Evolutionary conservation across 2,113 vertebrate genomes (phyloP).

Genomic region (Lanius ludovicianus): DNA sequence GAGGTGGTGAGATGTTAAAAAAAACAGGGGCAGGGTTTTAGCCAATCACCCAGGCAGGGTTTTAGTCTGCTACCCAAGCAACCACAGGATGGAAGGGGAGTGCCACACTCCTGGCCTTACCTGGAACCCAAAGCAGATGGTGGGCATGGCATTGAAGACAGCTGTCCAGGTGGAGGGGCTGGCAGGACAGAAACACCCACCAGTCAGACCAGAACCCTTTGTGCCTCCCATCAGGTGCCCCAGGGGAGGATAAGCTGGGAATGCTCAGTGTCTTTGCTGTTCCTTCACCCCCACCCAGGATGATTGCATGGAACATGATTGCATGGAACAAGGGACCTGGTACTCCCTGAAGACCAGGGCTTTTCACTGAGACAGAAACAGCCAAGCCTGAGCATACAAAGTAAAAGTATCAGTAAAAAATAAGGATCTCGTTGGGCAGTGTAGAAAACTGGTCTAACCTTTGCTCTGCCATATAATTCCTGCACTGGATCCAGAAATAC

Average conservation of each 20-base stretch:
- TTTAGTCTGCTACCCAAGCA: not conserved
- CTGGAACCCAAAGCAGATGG: constrained; percentile 96
- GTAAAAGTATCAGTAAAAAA: not conserved
- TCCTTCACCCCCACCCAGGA: not conserved
- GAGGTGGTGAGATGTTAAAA: not conserved
- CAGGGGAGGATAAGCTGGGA: not conserved
- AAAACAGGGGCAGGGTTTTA: not conserved
- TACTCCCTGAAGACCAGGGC: not conserved
- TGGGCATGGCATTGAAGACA: constrained; percentile 91
- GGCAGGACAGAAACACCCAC: constrained; percentile 40
- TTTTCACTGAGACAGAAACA: not conserved
- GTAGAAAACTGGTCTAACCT: not conserved
- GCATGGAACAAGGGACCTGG: not conserved
- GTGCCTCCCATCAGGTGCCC: fast-evolving
- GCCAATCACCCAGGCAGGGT: not conserved
- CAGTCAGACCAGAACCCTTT: not conserved
- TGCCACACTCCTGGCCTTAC: constrained; percentile 29
- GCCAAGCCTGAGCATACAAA: not conserved
- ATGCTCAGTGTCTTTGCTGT: not conserved
- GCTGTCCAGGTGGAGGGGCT: constrained; percentile 90
- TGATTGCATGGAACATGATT: fast-evolving
- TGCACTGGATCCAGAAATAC: not conserved
- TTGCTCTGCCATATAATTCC: not conserved
- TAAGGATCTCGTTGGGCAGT: not conserved
- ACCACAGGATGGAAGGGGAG: not conserved